Base-by-base conservation (phyloP, 2,113 vertebrate species). In the Columbina picui region DNA sequence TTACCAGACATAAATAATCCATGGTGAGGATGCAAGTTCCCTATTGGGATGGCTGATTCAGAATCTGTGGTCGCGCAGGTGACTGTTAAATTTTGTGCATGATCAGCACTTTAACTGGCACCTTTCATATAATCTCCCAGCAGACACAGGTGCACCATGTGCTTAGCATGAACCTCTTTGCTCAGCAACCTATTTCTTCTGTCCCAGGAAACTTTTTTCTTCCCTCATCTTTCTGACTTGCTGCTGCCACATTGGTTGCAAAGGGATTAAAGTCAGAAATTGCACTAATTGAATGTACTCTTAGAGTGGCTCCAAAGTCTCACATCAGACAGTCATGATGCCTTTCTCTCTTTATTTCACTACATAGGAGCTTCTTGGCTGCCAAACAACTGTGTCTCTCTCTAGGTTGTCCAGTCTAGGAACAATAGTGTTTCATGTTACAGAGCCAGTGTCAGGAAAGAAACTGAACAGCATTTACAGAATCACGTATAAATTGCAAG, bases 361-460 rank as follows among this genome's bases (percentile, higher is more conserved):
- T 47, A 5, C 0, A 0, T 20, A 38, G 52, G 20, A 79, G n/a
- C 22, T 82, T 12, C 34, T 71, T 77, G 39, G 12, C 25, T 5
- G 4, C 41, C 55, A 87, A 9, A 61, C 4, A 23, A 36, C 27
- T 71, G 0, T 63, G 15, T 73, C 30, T 49, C 43, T 45, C 12
- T 56, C 25, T 65, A 57, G 14, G n/a, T 13, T 70, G 21, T 32
- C 38, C 17, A 25, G 15, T 45, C 22, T 43, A 83, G 43, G 7
- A 92, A 25, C 29, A 68, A 12, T 41, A 34, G 6, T 41, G 9
- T 74, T 87, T 20, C 27, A 9, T 8, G 10, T 53, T 87, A 52
- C 63, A 77, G 20, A 87, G 17, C 12, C 53, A 76, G 22, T 59
- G 53, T 79, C 43, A 47, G 85, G 39, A 86, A 60, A 34, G 10